Evolutionary conservation across 1,140 invertebrate genomes (phyloP).

Genomic region (Drosophila leontia): DNA sequence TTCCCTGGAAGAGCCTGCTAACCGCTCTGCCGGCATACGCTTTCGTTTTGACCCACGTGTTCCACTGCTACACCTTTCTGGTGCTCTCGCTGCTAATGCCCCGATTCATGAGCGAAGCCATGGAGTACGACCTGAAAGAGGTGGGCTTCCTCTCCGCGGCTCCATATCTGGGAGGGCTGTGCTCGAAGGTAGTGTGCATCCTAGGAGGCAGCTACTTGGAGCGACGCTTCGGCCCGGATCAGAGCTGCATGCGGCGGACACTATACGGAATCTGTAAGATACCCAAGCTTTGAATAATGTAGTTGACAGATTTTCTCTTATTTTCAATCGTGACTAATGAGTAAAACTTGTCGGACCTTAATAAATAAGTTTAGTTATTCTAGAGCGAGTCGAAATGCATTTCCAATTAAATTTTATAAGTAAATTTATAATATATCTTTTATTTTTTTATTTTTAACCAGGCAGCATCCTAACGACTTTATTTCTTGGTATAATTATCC

Average conservation of each 20-base stretch:
- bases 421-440: not conserved
- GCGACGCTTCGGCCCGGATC: slow-evolving; percentile 23
- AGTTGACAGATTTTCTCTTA: not conserved
- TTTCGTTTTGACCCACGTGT: slow-evolving; percentile 74
- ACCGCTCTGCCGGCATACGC: slow-evolving; percentile 57
- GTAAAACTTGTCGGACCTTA: not conserved
- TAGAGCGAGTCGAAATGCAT: not conserved
- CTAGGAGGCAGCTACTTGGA: slow-evolving; percentile 58
- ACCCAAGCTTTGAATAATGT: too few relatives aligned
- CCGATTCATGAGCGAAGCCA: slow-evolving; percentile 71
- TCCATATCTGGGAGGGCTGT: slow-evolving; percentile 62
- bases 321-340: not conserved
- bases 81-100: slow-evolving; percentile 60
- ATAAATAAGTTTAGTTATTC: not conserved
- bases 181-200: slow-evolving; percentile 65
- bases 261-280: slow-evolving; percentile 67
- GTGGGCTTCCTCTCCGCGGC: slow-evolving; percentile 67
- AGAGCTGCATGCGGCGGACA: slow-evolving; percentile 56
- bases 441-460: slow-evolving; percentile 5
- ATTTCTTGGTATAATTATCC: slow-evolving; percentile 50
- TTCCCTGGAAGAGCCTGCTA: slow-evolving; percentile 68
- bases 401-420: not conserved
- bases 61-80: slow-evolving; percentile 70
- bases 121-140: slow-evolving; percentile 58
- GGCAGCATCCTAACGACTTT: slow-evolving; percentile 43